Evolutionary conservation across 2,113 vertebrate species (phyloP).

Genomic region (Cyanocitta stelleri): DNA sequence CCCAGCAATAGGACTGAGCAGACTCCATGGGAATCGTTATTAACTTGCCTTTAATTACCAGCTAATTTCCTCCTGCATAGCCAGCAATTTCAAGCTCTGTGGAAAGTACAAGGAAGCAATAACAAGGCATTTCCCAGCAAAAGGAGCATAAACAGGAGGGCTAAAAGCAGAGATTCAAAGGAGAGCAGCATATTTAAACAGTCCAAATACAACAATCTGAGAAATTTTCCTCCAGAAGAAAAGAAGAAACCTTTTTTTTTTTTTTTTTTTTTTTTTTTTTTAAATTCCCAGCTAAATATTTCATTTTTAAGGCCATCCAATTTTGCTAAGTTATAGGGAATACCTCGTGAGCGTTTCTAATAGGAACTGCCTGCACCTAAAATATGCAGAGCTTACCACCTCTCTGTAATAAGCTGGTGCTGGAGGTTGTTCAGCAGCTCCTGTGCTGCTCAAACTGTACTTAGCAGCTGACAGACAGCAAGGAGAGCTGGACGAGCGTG

Average conservation of each 20-base stretch:
- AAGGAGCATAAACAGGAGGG: neutral
- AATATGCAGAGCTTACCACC: conserved; percentile 6
- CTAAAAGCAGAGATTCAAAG: neutral
- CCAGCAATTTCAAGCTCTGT: conserved; percentile 12
- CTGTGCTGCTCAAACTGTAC: neutral
- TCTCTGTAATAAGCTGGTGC: neutral
- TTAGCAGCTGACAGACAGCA: conserved; percentile 59
- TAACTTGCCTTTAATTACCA: conserved; percentile 51
- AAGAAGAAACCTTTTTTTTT: neutral
- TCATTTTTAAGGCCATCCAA: neutral
- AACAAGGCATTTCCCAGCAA: neutral
- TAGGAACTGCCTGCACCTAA: neutral
- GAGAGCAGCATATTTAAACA: neutral
- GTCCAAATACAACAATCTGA: neutral
- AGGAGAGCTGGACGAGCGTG: conserved; percentile 48
- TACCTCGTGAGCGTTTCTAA: neutral
- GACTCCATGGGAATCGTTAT: neutral
- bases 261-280: no score
- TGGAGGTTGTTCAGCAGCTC: neutral
- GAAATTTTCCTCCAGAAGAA: neutral
- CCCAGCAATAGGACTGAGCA: neutral
- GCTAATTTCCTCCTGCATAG: conserved; percentile 25
- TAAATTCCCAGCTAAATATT: neutral
- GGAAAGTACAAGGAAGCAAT: neutral
- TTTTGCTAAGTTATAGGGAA: neutral